Evolutionary conservation across 2,888 invertebrate species (phyloP), one percentile per base, ranked within the genome.

Genomic region (Hedya salicella): DNA sequence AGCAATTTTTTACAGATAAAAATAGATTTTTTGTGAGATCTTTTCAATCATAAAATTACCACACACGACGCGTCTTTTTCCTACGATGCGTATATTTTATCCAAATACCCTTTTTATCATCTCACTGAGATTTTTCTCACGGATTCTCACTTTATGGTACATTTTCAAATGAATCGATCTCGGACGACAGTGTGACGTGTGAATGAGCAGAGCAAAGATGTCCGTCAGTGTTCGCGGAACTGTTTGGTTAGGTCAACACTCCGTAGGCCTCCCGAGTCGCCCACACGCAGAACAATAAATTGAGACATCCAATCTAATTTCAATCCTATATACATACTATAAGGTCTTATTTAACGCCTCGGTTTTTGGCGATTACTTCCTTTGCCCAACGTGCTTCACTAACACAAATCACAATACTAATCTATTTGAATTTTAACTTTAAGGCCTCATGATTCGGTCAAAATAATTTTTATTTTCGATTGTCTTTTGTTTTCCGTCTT

Each of bases 151-250:
- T 36, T 9, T 9, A 36, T 36, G 36, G 13, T 36, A 36, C 36
- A 36, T 11, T 36, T 36, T 11, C 8, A 8, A 13, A 5, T 36
- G 11, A 57, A 46, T 46, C 17, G 17, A 40, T 36, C 14, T 6
- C 1, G 16, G 36, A 44, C 30, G 44, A 59, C 63, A 42, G 44
- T 73, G 68, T 70, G 61, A 69, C 77, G 75, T 80, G 82, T 78
- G 78, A 88, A 88, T 85, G 79, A 81, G 71, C 85, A 86, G 77
- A 77, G 85, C 78, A 87, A 89, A 89, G 78, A 79, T 8, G 21
- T 70, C 78, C 78, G 78, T 73, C 73, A 36, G 36, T 64, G 67
- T 86, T 88, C 87, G 70, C 73, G 70, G 86, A 86, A 88, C 75
- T 82, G 79, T 85, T 85, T 83, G 80, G 75, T 85, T 83, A 82